phyloP scores from a whole-genome alignment of 2,113 vertebrate genomes.

The Bubo bubo region DNA sequence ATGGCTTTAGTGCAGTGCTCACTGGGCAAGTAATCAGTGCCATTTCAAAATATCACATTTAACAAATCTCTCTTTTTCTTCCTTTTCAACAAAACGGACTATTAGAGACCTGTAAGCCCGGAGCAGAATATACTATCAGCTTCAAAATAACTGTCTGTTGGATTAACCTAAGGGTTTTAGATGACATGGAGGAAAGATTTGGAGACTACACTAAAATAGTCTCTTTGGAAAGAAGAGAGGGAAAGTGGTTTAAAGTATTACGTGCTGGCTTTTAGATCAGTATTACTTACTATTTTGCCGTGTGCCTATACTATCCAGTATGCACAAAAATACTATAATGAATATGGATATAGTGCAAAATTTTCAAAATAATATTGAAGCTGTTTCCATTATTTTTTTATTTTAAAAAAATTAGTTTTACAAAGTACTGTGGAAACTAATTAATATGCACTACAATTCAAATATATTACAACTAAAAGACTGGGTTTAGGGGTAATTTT shows the following conservation, averaged over 20 bases:
- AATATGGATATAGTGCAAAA: neutral
- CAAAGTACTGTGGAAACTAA: neutral
- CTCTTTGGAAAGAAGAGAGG: neutral
- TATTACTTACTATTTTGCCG: neutral
- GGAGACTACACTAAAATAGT: neutral
- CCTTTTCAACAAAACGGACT: neutral
- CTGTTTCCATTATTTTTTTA: neutral
- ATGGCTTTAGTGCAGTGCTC: neutral
- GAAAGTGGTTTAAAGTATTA: neutral
- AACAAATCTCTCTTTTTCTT: neutral
- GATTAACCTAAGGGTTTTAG: neutral
- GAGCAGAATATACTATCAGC: neutral
- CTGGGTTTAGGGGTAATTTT: neutral
- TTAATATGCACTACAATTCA: conserved; percentile 25
- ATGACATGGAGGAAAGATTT: neutral
- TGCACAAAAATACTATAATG: neutral
- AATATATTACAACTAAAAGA: conserved; percentile 17
- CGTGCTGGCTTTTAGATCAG: neutral
- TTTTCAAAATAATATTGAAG: neutral
- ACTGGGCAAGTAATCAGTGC: neutral
- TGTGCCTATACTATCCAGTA: neutral
- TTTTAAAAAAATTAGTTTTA: neutral
- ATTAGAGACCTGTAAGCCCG: neutral
- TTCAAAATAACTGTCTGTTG: neutral
- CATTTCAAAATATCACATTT: neutral